Percentiles rank a stretch among this genome's conserved stretches.
Conservation (phyloP, 2,888 invertebrate species). For the Synergus itoensis region DNA sequence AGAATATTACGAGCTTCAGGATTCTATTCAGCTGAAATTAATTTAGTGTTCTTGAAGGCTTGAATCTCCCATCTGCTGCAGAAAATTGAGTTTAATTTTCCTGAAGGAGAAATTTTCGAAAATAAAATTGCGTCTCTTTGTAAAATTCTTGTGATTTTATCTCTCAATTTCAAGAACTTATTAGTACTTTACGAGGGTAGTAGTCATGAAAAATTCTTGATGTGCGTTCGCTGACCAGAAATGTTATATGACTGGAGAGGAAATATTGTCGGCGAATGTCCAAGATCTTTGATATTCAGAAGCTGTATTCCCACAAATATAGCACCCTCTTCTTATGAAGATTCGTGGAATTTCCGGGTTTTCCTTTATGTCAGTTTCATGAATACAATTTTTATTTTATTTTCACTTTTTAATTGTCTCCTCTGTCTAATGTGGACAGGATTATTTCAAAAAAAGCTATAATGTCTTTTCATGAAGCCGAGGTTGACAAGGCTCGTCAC, state of each 20-base stretch:
- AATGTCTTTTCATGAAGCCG: neutral
- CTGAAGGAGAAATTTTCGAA: neutral
- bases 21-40: neutral
- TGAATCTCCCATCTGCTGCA: neutral
- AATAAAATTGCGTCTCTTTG: neutral
- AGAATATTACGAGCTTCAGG: neutral
- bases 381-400: neutral
- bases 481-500: conserved; percentile 9
- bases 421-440: neutral
- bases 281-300: neutral
- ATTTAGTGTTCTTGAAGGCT: conserved; percentile 5
- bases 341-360: neutral
- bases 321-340: neutral
- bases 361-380: neutral
- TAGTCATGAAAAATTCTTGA: neutral
- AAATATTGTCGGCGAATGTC: neutral
- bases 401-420: neutral
- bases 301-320: neutral
- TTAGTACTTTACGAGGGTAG: neutral
- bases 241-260: neutral
- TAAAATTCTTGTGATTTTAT: neutral
- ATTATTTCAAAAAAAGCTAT: conserved; percentile 4
- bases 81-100: neutral
- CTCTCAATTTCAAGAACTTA: neutral
- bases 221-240: neutral